phyloP scores from a whole-genome alignment of 2,888 invertebrate species.

The Netelia inedita region DNA sequence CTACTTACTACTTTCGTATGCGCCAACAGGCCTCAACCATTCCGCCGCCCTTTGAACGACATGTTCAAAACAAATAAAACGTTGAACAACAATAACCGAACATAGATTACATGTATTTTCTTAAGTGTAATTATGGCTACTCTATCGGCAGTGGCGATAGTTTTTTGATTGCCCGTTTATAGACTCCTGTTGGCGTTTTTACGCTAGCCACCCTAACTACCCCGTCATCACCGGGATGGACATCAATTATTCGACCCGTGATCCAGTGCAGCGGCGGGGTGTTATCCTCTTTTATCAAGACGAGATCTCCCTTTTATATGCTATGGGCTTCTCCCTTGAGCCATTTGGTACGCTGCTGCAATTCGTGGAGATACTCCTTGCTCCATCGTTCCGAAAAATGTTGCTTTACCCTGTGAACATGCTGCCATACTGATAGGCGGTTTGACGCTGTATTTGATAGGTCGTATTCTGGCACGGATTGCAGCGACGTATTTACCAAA shows the following conservation, averaged over 20 bases:
- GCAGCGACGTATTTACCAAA: conserved; percentile 69
- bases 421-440: conserved; percentile 49
- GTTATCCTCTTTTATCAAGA: conserved; percentile 10
- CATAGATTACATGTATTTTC: background rate
- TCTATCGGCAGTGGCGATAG: background rate
- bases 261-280: conserved; percentile 44
- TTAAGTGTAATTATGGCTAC: background rate
- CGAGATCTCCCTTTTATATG: background rate
- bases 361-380: conserved; percentile 59
- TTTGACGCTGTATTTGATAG: conserved; percentile 36
- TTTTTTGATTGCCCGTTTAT: background rate
- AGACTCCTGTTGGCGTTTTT: conserved; percentile 23
- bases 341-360: conserved; percentile 53
- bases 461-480: conserved; percentile 66
- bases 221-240: conserved; percentile 21
- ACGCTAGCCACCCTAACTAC: conserved; percentile 43
- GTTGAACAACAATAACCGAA: background rate
- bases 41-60: background rate
- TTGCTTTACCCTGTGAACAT: conserved; percentile 33
- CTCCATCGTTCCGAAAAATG: conserved; percentile 60
- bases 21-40: no score
- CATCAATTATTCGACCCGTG: conserved; percentile 29
- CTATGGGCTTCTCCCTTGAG: background rate
- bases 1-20: no score
- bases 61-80: background rate